phyloP scores from a whole-genome alignment of 2,888 invertebrate species.

The Idaea straminata region DNA sequence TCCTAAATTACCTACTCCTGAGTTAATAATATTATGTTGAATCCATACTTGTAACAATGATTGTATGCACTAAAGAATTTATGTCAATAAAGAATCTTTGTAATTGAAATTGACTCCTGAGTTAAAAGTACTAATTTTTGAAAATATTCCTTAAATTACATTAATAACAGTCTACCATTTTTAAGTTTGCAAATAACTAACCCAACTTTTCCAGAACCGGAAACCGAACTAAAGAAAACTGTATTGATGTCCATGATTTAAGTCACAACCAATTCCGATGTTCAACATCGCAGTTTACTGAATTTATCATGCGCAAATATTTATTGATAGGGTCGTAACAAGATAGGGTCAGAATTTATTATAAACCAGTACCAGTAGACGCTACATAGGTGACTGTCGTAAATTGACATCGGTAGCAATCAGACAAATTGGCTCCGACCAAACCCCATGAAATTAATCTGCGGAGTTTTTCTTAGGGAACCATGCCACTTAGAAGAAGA shows the following conservation, averaged over 20 bases:
- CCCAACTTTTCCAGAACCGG: constrained; percentile 5
- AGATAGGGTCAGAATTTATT: constrained; percentile 77
- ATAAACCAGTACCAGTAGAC: constrained; percentile 60
- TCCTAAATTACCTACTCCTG: no score
- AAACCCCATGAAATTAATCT: constrained; percentile 77
- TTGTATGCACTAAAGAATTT: no score
- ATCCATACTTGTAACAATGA: no score
- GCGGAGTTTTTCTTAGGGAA: constrained; percentile 74
- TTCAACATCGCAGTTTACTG: constrained; percentile 69
- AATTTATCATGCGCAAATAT: constrained; percentile 79
- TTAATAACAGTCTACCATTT: neutral
- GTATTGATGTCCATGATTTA: constrained; percentile 15
- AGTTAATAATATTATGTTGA: no score
- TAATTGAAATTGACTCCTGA: no score
- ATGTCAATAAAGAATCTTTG: no score
- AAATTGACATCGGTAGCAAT: constrained; percentile 76
- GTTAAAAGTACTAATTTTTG: no score
- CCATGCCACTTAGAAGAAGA: constrained; percentile 59
- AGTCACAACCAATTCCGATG: constrained; percentile 37
- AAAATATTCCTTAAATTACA: neutral
- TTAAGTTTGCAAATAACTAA: neutral
- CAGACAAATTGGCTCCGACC: constrained; percentile 80
- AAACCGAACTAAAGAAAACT: constrained; percentile 21
- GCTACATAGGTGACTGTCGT: constrained; percentile 66
- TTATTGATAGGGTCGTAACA: constrained; percentile 74